These are phyloP conservation scores for Sturmia bella DNA, from an alignment of 2,888 invertebrate genomes.

Conservation along the genomic window DNA sequence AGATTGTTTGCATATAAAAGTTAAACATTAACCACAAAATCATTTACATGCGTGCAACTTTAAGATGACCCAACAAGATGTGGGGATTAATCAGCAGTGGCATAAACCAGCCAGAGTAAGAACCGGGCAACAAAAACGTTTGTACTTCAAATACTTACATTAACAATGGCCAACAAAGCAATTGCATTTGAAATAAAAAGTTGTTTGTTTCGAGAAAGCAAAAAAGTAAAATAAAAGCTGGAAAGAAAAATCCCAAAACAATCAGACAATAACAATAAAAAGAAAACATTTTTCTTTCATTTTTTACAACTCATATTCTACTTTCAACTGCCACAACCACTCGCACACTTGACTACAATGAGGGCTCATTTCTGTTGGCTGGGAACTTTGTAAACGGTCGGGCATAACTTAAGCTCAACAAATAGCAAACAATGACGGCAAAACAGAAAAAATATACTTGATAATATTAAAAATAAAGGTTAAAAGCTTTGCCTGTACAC, in stretches of 20 bases:
- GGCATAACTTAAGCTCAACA: constrained; percentile 8
- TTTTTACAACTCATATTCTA: neutral
- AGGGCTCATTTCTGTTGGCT: constrained; percentile 47
- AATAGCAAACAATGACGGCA: constrained; percentile 43
- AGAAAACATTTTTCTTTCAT: constrained; percentile 27
- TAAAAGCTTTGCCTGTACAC: constrained; percentile 66
- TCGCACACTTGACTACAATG: constrained; percentile 14
- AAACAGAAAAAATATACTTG: constrained; percentile 26
- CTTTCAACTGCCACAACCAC: neutral
- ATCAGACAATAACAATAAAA: constrained; percentile 47
- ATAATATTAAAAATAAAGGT: constrained; percentile 51
- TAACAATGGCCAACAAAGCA: constrained; percentile 41
- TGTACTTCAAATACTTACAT: constrained; percentile 9
- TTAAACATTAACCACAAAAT: neutral
- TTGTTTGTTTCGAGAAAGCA: constrained; percentile 3
- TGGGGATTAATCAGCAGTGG: constrained; percentile 34
- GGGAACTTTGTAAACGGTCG: constrained; percentile 33
- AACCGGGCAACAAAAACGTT: constrained; percentile 27
- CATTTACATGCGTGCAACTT: constrained; percentile 53
- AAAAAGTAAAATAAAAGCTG: too few relatives aligned
- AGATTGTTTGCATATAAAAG: constrained; percentile 42
- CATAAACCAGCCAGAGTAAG: constrained; percentile 7
- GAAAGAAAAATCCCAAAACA: constrained; percentile 1
- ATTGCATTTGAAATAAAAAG: constrained; percentile 44
- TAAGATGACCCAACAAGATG: constrained; percentile 49